Evolutionary conservation across 2,888 invertebrate species (phyloP), one percentile per base, ranked within the genome.

Genomic region (Melanophora roralis): DNA sequence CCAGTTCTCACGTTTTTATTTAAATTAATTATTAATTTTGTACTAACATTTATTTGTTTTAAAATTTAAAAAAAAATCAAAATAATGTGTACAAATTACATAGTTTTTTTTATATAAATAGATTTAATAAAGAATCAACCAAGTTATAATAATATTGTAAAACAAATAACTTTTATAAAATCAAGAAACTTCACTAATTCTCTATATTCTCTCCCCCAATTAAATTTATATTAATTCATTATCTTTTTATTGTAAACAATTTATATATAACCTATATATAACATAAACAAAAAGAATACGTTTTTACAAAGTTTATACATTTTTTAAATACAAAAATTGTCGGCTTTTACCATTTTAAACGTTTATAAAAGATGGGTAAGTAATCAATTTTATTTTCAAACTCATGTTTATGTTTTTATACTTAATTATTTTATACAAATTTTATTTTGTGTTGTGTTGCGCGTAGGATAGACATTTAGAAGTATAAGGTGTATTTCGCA

Each of bases 21-120:
- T 57, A 51, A 60, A 67, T 7, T 86, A 84, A 84, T 85, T 85
- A 86, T 84, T 84, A 85, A 84, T 85, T 81, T 76, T 73, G 82
- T 53, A 55, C 55, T 11, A 72, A 81, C 59, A 72, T 82, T 69
- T 5, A 85, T 78, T 82, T 85, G 83, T 85, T 83, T 82, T 83
- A 82, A 86, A 84, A 74, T 82, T 83, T 82, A 86, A 84, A 74
- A 62, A 64, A 45, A 62, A 34, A 14, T 34, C 27, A 40, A 36
- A 68, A 62, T 45, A 62, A 49, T 16, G 62, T 64, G 65, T 71
- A 74, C 59, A 76, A 75, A 79, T 12, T 67, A 68, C 51, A 71
- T 51, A 60, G 64, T 49, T 47, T 74, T 76, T 69, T 71, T 67
- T 43, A 71, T 32, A 23, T 57, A 55, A 69, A 65, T 55, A 67